phyloP scores from a whole-genome alignment of 1,140 invertebrate genomes.

The Aphelenchoides fujianensis region DNA sequence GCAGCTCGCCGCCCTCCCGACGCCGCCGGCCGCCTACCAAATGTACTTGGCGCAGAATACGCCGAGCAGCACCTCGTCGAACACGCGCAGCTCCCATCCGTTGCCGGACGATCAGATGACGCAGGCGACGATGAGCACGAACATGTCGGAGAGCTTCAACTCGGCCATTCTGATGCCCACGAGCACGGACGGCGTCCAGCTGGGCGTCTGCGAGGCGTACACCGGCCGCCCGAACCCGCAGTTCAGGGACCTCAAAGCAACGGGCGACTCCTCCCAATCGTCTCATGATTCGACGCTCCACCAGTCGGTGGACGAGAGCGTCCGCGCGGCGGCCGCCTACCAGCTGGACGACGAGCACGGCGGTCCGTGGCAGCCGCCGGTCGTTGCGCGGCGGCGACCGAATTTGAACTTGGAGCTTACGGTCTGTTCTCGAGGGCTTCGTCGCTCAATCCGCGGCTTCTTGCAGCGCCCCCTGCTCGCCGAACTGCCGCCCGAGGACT shows the following conservation, averaged over 20 bases:
- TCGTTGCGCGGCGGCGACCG: background rate
- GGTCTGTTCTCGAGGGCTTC: too few species aligned
- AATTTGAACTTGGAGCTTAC: background rate
- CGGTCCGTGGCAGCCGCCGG: background rate
- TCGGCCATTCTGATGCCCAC: constrained; percentile 49
- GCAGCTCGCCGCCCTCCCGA: background rate
- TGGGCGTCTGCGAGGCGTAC: constrained; percentile 45
- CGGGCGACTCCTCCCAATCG: constrained; percentile 10
- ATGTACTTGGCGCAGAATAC: constrained; percentile 8
- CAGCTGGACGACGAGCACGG: background rate
- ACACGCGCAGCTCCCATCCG: background rate
- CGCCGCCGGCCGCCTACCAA: constrained; percentile 23
- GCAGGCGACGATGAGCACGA: constrained; percentile 44
- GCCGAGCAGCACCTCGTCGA: constrained; percentile 17
- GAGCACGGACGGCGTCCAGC: constrained; percentile 42
- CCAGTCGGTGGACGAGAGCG: too few species aligned
- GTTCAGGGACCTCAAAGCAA: constrained; percentile 26
- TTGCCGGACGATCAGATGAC: constrained; percentile 22
- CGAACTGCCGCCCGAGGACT: background rate
- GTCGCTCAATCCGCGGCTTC: too few species aligned
- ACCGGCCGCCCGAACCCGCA: constrained; percentile 20
- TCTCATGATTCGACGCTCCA: constrained; percentile 41
- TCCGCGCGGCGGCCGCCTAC: background rate
- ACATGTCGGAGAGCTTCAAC: constrained; percentile 34
- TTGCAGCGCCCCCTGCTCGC: background rate